Percentiles rank a stretch among this genome's conserved stretches.
Conservation (phyloP, 2,888 invertebrate genomes). For the Philopedon plagiatum region DNA sequence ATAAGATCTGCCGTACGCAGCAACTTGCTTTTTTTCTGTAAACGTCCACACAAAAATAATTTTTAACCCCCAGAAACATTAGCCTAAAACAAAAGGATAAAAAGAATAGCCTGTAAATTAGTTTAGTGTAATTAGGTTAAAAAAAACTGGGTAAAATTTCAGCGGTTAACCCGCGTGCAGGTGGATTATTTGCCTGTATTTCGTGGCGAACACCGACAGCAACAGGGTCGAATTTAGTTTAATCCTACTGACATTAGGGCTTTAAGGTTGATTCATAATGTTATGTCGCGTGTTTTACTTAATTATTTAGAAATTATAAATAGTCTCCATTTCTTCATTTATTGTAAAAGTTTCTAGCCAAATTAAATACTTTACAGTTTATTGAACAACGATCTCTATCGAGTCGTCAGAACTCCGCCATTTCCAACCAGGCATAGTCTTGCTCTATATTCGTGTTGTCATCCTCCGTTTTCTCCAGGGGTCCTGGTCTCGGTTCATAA, state of each 20-base stretch:
- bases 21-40: too few relatives aligned
- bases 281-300: neutral
- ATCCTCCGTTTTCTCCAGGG: too few relatives aligned
- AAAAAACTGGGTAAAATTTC: neutral
- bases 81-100: neutral
- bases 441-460: too few relatives aligned
- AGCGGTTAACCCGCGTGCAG: neutral
- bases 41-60: too few relatives aligned
- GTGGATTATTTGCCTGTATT: slow-evolving; percentile 11
- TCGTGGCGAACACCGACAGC: neutral
- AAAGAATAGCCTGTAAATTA: neutral
- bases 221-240: slow-evolving; percentile 8
- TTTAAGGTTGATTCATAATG: neutral
- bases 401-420: too few relatives aligned
- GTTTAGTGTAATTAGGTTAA: neutral
- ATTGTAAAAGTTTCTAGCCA: neutral
- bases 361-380: neutral
- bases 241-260: neutral
- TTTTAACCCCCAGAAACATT: too few relatives aligned
- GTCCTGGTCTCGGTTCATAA: too few relatives aligned
- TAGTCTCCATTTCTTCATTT: neutral
- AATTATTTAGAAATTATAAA: neutral
- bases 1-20: too few relatives aligned
- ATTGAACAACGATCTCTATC: too few relatives aligned
- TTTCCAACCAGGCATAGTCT: too few relatives aligned